Evolutionary conservation across 2,797 vertebrate species (phyloP).

Genomic region (Sitta carolinensis): DNA sequence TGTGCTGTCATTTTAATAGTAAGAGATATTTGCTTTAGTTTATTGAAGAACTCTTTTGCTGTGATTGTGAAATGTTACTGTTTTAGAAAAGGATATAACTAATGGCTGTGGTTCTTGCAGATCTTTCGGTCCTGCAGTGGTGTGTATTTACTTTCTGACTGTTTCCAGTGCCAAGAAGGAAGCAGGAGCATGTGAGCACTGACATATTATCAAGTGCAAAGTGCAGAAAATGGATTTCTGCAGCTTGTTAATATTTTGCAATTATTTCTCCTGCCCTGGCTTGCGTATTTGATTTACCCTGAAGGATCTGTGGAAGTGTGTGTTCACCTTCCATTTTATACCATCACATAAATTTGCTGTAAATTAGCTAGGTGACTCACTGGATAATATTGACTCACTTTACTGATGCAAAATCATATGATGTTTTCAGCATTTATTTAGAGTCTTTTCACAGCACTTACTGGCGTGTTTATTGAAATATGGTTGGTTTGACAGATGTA

Average conservation of each 20-base stretch:
- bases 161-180: background rate
- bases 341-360: background rate
- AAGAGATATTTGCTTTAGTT: background rate
- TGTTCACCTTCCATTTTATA: conserved; percentile 12
- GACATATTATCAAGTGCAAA: background rate
- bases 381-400: conserved; percentile 30
- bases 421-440: conserved; percentile 7
- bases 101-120: background rate
- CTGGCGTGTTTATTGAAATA: background rate
- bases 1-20: background rate
- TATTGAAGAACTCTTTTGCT: background rate
- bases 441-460: background rate
- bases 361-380: conserved; percentile 29
- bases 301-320: conserved; percentile 11
- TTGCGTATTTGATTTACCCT: conserved; percentile 32
- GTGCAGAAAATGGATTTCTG: conserved; percentile 21
- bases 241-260: background rate
- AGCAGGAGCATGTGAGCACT: background rate
- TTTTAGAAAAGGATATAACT: background rate
- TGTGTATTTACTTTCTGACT: background rate
- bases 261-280: conserved; percentile 1
- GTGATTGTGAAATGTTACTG: background rate
- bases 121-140: background rate
- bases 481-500: background rate
- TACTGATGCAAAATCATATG: conserved; percentile 20